Conservation (phyloP, 2,113 vertebrate species). For the Nicator chloris region DNA sequence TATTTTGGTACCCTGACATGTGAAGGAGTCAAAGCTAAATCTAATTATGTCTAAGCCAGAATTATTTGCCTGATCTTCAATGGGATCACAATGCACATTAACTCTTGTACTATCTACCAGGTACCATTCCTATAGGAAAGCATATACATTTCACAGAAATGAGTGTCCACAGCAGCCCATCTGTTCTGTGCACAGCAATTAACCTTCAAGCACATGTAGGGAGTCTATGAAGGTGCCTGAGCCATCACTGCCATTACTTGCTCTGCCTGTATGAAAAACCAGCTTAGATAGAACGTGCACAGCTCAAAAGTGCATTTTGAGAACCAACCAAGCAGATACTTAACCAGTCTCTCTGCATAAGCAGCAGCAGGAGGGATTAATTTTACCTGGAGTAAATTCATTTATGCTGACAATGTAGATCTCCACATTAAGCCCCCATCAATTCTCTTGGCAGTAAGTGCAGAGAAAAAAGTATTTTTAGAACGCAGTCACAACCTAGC, state of each 20-base stretch:
- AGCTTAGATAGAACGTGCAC: not conserved
- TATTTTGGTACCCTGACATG: not conserved
- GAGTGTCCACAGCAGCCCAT: no score
- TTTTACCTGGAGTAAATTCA: not conserved
- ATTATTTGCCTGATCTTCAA: not conserved
- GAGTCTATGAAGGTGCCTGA: not conserved
- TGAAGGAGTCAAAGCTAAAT: not conserved
- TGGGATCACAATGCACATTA: not conserved
- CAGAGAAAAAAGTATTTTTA: not conserved
- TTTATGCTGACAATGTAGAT: not conserved
- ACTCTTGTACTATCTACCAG: not conserved
- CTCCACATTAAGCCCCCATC: not conserved
- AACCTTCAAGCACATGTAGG: not conserved
- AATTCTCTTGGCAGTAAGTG: not conserved
- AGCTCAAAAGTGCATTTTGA: not conserved
- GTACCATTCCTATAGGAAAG: not conserved
- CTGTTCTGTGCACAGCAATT: not conserved
- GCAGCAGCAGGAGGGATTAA: not conserved
- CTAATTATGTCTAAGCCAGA: not conserved
- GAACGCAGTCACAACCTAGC: not conserved
- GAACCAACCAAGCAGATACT: not conserved
- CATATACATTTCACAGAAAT: not conserved
- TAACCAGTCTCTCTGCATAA: not conserved
- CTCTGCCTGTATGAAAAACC: not conserved
- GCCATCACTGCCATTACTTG: not conserved